Conservation (phyloP, 2,113 vertebrate genomes). For the Glaucomys volans region DNA sequence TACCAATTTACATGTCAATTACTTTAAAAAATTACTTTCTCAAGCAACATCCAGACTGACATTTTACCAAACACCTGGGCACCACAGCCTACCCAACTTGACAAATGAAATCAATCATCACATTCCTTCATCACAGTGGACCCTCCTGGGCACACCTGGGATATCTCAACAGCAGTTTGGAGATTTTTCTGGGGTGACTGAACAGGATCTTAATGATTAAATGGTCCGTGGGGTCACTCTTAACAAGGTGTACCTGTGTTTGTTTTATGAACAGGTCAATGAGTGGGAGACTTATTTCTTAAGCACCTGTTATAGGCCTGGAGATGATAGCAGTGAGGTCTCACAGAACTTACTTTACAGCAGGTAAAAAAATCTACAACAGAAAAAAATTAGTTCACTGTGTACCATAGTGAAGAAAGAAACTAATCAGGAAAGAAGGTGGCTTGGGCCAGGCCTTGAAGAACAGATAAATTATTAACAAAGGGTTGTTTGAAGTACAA, state of each 20-base stretch:
- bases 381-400: not conserved
- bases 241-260: not conserved
- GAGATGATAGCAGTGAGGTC: not conserved
- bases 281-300: not conserved
- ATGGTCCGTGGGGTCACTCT: not conserved
- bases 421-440: not conserved
- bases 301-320: not conserved
- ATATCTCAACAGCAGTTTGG: not conserved
- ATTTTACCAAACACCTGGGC: not conserved
- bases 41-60: not conserved
- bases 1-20: not conserved
- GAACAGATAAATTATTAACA: not conserved
- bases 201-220: not conserved
- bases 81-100: not conserved
- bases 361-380: not conserved
- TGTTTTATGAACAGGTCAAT: not conserved
- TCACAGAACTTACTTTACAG: not conserved
- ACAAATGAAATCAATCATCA: not conserved
- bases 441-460: not conserved
- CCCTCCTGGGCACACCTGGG: not conserved
- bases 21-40: not conserved
- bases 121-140: not conserved
- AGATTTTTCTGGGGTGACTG: not conserved
- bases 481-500: not conserved
- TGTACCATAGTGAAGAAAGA: not conserved